Evolutionary conservation across 2,888 invertebrate species (phyloP).

Genomic region (Aromia moschata): DNA sequence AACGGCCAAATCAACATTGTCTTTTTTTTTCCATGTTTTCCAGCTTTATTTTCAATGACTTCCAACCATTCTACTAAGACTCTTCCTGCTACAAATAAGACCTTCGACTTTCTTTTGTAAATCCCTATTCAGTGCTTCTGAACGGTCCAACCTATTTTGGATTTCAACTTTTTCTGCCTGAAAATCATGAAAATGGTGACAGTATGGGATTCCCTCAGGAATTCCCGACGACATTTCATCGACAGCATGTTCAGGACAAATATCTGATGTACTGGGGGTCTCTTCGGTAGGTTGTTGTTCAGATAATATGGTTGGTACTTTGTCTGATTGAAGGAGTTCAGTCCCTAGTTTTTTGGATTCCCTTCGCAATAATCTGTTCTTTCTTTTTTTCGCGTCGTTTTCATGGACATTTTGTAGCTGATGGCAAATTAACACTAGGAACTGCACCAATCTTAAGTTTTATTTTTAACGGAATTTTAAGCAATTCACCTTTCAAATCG

Average conservation of each 20-base stretch:
- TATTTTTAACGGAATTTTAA: slow-evolving; percentile 14
- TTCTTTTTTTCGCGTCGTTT: neutral
- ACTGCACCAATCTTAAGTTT: slow-evolving; percentile 5
- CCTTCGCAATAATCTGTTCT: neutral
- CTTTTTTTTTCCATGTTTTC: neutral
- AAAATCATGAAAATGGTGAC: neutral
- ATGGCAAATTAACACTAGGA: slow-evolving; percentile 4
- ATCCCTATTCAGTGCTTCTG: neutral
- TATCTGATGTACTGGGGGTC: neutral
- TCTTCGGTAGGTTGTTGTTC: neutral
- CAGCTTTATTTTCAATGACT: slow-evolving; percentile 1
- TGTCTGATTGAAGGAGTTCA: neutral
- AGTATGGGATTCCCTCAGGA: neutral
- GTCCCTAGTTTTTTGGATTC: neutral
- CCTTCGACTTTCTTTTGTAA: neutral
- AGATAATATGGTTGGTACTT: neutral
- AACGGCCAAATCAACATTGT: neutral
- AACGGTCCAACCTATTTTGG: neutral
- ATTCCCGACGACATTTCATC: neutral
- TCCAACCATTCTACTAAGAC: neutral
- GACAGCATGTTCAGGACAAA: neutral
- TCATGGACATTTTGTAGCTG: neutral
- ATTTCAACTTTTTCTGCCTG: neutral
- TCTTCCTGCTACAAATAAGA: neutral
- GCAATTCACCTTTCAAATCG: slow-evolving; percentile 29